These are phyloP conservation scores for Drosophila hydei DNA, from an alignment of 1,140 invertebrate species.

Conservation along the genomic window DNA sequence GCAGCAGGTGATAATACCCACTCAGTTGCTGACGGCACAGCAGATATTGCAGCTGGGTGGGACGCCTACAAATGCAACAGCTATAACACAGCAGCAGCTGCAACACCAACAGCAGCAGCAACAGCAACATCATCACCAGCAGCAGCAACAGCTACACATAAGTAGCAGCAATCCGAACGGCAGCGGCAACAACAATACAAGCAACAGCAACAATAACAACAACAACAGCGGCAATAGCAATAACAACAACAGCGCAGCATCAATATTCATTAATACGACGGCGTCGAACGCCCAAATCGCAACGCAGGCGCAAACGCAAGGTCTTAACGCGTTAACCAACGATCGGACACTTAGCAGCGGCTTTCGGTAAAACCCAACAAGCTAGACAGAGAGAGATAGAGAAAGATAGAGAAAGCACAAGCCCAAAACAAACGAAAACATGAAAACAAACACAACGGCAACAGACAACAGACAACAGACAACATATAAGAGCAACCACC, in stretches of 20 bases:
- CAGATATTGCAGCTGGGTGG: slow-evolving; percentile 63
- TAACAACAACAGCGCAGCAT: slow-evolving; percentile 35
- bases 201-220: slow-evolving; percentile 18
- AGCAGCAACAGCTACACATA: slow-evolving; percentile 53
- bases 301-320: slow-evolving; percentile 48
- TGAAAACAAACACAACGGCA: background rate
- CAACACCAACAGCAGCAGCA: slow-evolving; percentile 58
- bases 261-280: slow-evolving; percentile 63
- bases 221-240: slow-evolving; percentile 11
- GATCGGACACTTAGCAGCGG: slow-evolving; percentile 56
- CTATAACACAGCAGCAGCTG: slow-evolving; percentile 56
- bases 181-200: background rate
- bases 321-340: slow-evolving; percentile 39
- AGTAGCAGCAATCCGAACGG: slow-evolving; percentile 10
- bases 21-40: slow-evolving; percentile 64
- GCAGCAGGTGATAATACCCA: slow-evolving; percentile 76
- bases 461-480: slow-evolving; percentile 4
- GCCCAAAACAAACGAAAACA: slow-evolving; percentile 11
- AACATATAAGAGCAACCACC: background rate
- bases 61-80: slow-evolving; percentile 42
- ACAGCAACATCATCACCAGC: slow-evolving; percentile 54
- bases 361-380: slow-evolving; percentile 60
- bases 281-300: slow-evolving; percentile 44
- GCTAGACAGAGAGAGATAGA: too few species aligned
- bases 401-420: slow-evolving; percentile 15